A percentile compares a stretch with the other conserved stretches of the same genome.
phyloP scores from a whole-genome alignment of 2,113 vertebrate species.

The Deroptyus accipitrinus region DNA sequence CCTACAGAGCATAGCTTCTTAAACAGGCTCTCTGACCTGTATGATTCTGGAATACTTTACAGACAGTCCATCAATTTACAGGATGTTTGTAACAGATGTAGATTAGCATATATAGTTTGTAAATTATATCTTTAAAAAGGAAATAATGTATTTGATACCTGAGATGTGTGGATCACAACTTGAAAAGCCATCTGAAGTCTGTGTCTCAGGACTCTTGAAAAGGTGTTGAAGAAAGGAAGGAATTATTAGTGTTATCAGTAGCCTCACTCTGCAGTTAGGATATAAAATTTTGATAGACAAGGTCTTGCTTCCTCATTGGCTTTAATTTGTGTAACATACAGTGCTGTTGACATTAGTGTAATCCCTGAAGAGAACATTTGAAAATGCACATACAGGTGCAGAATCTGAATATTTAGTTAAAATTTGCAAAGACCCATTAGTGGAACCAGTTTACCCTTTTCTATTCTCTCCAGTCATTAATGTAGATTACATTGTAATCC shows the following conservation, averaged over 20 bases:
- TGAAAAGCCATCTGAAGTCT: neutral
- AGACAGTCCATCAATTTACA: neutral
- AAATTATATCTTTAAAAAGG: neutral
- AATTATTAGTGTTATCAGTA: neutral
- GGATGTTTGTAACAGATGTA: neutral
- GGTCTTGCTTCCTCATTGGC: neutral
- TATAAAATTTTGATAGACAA: neutral
- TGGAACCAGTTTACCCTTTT: neutral
- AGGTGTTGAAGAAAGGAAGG: neutral
- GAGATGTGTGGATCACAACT: neutral
- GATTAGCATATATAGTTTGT: neutral
- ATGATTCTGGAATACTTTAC: neutral
- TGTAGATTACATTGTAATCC: neutral
- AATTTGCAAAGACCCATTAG: neutral
- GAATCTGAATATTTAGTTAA: neutral
- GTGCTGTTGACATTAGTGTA: neutral
- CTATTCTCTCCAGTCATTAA: neutral
- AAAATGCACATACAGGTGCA: neutral
- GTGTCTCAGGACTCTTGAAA: neutral
- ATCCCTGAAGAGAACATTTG: neutral
- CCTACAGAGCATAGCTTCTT: neutral
- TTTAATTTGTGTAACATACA: neutral
- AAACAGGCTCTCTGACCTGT: neutral
- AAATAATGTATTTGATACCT: neutral
- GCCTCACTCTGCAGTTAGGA: neutral